Evolutionary conservation across 2,113 vertebrate species (phyloP), one percentile per base, ranked within the genome.

Genomic region (Chroicocephalus ridibundus): DNA sequence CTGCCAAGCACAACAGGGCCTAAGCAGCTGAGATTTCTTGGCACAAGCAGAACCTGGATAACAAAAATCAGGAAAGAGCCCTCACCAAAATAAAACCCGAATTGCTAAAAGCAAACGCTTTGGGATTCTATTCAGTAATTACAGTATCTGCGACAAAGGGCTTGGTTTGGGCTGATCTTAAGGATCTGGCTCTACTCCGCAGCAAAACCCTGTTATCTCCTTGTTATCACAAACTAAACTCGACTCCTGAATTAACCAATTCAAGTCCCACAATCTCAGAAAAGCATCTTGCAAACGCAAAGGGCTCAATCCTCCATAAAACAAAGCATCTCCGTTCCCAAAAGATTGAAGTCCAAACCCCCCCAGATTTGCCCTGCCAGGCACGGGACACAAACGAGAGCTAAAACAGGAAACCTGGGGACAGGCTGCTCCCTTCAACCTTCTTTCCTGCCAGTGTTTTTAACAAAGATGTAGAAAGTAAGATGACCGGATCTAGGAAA

Each of bases 381-480:
- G 31, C 60, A 70, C 0, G 4, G 80, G 82, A 86, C 15, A 68
- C 54, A 87, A 83, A 46, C 3, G 8, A 82, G 27, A 21, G 26
- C 42, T 70, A 20, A 34, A 87, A 42, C 85, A 86, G 93, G 95
- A 97, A 97, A 82, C 16, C 49, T n/a, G 78, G n/a, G 77, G 89
- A 79, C 81, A 80, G 47, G 87, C 93, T 96, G 92, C 96, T 95
- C 70, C 82, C 81, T 88, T 57, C 82, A 75, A 19, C 90, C 34
- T 57, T 79, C 81, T 70, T 97, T 97, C 96, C 96, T 96, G 96
- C 10, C 54, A 18, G 16, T 94, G 93, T 89, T 96, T 93, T 92
- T 54, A 85, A 96, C 84, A 87, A 88, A 94, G 78, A 54, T 58
- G 25, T 80, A 82, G 86, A 90, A 95, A 96, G 87, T 21, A 47